Evolutionary conservation across 1,140 invertebrate genomes (phyloP).

Genomic region (Prorops nasuta): DNA sequence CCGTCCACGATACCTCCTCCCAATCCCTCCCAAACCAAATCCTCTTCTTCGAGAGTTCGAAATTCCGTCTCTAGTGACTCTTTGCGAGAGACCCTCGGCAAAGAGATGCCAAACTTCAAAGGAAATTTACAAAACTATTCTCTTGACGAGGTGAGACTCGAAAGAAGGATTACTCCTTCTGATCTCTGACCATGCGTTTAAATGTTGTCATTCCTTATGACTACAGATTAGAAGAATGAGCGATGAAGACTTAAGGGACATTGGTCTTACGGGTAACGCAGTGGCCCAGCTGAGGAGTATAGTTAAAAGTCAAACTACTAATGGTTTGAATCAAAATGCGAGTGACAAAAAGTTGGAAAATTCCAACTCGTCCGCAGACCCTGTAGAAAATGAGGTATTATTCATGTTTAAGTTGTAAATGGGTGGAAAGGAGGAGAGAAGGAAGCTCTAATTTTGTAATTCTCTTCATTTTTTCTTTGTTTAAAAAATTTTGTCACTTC

Average conservation of each 20-base stretch:
- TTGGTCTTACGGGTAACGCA: conserved; percentile 54
- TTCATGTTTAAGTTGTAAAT: not conserved
- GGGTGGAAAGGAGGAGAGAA: not conserved
- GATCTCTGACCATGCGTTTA: not conserved
- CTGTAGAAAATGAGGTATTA: conserved; percentile 45
- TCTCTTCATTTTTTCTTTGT: conserved; percentile 5
- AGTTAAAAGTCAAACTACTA: conserved; percentile 58
- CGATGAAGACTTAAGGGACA: conserved; percentile 57
- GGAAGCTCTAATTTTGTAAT: too few relatives aligned
- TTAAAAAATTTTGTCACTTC: conserved; percentile 11
- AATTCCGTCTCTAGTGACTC: conserved; percentile 41
- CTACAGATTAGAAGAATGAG: conserved; percentile 60
- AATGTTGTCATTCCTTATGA: conserved; percentile 11
- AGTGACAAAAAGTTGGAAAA: conserved; percentile 44
- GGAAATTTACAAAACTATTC: conserved; percentile 49
- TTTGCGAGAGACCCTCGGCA: conserved; percentile 49
- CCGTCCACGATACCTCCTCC: conserved; percentile 23
- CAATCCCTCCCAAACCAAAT: conserved; percentile 25
- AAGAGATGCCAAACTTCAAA: conserved; percentile 56
- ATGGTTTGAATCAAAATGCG: conserved; percentile 50
- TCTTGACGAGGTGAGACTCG: conserved; percentile 51
- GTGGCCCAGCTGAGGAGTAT: conserved; percentile 61
- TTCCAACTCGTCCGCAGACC: conserved; percentile 34
- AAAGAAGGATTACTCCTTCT: too few relatives aligned
- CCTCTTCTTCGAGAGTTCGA: conserved; percentile 41